Percentiles rank a stretch among this genome's conserved stretches.
These are phyloP conservation scores for Lacanobia oleracea DNA, from an alignment of 2,888 invertebrate species.

Conservation along the genomic window DNA sequence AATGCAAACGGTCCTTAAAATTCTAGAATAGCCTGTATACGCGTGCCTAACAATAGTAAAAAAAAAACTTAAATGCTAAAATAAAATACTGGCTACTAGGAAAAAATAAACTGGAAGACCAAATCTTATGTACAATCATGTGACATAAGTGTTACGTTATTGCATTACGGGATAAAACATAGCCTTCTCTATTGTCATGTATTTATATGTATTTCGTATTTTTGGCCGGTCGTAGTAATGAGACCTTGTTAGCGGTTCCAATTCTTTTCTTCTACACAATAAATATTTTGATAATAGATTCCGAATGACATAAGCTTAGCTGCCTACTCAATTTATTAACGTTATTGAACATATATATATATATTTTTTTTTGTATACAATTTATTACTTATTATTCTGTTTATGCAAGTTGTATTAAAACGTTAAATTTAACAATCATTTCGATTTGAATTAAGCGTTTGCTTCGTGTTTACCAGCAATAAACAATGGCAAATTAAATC, in stretches of 20 bases:
- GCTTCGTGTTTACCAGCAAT: neutral
- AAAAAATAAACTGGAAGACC: neutral
- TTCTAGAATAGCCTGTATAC: too few species aligned
- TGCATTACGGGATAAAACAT: slow-evolving; percentile 23
- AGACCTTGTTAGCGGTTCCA: slow-evolving; percentile 50
- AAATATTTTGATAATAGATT: slow-evolving; percentile 26
- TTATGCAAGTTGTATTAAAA: too few species aligned
- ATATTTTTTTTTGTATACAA: too few species aligned
- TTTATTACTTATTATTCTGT: too few species aligned
- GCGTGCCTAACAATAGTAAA: too few species aligned
- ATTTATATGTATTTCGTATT: slow-evolving; percentile 41
- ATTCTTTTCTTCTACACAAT: slow-evolving; percentile 6
- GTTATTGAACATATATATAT: neutral
- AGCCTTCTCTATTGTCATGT: slow-evolving; percentile 13
- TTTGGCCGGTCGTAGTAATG: slow-evolving; percentile 39
- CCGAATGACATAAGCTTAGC: neutral
- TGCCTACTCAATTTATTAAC: slow-evolving; percentile 16
- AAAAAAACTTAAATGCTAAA: too few species aligned
- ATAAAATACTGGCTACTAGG: neutral
- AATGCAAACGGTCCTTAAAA: too few species aligned
- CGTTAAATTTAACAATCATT: slow-evolving; percentile 4
- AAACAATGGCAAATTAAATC: neutral
- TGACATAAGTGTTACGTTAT: slow-evolving; percentile 19
- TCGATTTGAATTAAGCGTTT: too few species aligned
- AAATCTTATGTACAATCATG: neutral